Evolutionary conservation across 2,797 vertebrate genomes (phyloP), one percentile per base, ranked within the genome.

Genomic region (Phrynocephalus guinanensis): DNA sequence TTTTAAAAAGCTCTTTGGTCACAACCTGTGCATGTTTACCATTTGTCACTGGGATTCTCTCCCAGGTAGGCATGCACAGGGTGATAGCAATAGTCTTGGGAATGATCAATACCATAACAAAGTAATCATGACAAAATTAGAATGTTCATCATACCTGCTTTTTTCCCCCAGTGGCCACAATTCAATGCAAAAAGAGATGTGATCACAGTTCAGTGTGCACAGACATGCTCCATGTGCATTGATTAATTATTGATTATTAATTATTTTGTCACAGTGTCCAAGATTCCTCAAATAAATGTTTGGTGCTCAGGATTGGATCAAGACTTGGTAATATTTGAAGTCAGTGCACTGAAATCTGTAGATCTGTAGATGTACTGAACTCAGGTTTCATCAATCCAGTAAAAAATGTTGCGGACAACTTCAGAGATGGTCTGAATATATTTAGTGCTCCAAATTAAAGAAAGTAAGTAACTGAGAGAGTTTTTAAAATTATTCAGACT

Each of bases 61-160:
- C 5, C 44, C 10, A 77, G 44, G 72, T 63, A 66, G 66, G 13
- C 26, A 7, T 82, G 63, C 5, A 33, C 33, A 33, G 24, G 22
- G 52, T 82, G 33, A 1, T 3, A 13, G 15, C 60, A n/a, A 82
- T 18, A 79, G 11, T 72, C 7, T 84, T 84, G 20, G 38, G 22
- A 63, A 84, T 50, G 22, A 77, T 33, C 50, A 79, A 6, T 24
- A 84, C 84, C 52, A 24, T 82, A 72, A 60, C 66, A 84, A 79
- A 91, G 81, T 44, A 15, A 84, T 86, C 66, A 63, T 66, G 72
- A 20, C 66, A 83, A 72, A 79, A 16, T 85, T 85, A 88, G 68
- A 24, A 79, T 5, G 28, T 86, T 9, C 44, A 71, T 30, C 81
- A 73, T 79, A 86, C 83, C 50, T 83, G 1, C 79, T 15, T 48